phyloP scores from a whole-genome alignment of 2,113 vertebrate genomes.

The Aptenodytes patagonicus region DNA sequence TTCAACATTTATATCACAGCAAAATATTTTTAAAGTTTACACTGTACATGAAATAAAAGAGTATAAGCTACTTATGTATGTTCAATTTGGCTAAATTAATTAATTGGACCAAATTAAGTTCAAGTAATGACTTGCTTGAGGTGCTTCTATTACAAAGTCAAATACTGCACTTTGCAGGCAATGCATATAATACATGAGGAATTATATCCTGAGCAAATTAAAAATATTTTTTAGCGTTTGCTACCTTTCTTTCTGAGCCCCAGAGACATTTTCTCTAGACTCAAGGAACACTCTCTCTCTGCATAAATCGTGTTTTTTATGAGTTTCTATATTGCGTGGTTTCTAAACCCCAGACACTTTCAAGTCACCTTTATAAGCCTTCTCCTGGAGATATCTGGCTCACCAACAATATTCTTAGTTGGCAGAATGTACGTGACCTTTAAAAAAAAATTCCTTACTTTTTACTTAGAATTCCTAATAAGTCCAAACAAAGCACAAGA shows the following conservation, averaged over 20 bases:
- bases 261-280: not conserved
- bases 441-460: not conserved
- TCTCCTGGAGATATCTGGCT: not conserved
- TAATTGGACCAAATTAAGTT: not conserved
- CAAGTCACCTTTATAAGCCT: not conserved
- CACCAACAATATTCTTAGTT: not conserved
- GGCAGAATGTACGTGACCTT: not conserved
- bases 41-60: not conserved
- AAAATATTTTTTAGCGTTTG: not conserved
- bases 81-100: not conserved
- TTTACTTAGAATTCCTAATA: not conserved
- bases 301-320: not conserved
- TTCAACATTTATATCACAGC: not conserved
- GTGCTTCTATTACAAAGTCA: not conserved
- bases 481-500: not conserved
- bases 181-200: not conserved
- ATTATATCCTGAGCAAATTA: not conserved
- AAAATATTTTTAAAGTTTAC: not conserved
- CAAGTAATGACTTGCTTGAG: not conserved
- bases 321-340: not conserved
- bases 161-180: not conserved
- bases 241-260: not conserved
- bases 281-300: not conserved
- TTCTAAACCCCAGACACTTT: not conserved
- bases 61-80: not conserved